These are phyloP conservation scores for Onychomys leucogaster DNA, from an alignment of 2,797 vertebrate species.

Conservation along the genomic window DNA sequence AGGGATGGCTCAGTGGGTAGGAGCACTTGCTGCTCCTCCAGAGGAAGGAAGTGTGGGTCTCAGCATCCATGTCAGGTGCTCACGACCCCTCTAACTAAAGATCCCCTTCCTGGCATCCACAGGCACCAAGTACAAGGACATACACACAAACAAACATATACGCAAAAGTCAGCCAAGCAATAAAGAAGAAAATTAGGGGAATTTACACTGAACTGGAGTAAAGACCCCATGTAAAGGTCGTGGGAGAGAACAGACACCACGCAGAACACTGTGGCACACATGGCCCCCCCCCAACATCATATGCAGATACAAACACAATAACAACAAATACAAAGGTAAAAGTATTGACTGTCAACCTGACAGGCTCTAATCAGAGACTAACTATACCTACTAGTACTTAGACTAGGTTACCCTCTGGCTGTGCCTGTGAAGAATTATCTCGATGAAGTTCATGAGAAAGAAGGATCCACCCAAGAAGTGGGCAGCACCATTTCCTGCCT, in stretches of 20 bases:
- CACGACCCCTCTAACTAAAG: neutral
- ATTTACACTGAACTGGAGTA: conserved; percentile 15
- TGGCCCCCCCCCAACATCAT: too few species aligned
- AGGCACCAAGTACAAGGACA: neutral
- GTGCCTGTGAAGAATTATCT: neutral
- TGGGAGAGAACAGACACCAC: neutral
- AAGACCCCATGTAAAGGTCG: neutral
- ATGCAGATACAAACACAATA: neutral
- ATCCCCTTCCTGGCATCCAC: neutral
- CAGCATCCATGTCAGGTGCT: neutral
- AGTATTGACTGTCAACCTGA: neutral
- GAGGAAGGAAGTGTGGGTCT: neutral
- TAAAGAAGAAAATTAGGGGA: neutral
- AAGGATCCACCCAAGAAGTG: neutral
- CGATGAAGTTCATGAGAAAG: neutral
- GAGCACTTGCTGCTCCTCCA: neutral
- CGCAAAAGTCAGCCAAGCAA: neutral
- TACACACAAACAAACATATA: neutral
- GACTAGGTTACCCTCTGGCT: neutral
- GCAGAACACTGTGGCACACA: neutral
- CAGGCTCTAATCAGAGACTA: neutral
- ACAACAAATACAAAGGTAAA: neutral
- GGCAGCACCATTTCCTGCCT: neutral
- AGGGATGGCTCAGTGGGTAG: neutral
- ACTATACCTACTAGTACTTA: neutral